Base-by-base conservation (phyloP, 2,888 invertebrate genomes). In the Sinodicranocentrus sp. region DNA sequence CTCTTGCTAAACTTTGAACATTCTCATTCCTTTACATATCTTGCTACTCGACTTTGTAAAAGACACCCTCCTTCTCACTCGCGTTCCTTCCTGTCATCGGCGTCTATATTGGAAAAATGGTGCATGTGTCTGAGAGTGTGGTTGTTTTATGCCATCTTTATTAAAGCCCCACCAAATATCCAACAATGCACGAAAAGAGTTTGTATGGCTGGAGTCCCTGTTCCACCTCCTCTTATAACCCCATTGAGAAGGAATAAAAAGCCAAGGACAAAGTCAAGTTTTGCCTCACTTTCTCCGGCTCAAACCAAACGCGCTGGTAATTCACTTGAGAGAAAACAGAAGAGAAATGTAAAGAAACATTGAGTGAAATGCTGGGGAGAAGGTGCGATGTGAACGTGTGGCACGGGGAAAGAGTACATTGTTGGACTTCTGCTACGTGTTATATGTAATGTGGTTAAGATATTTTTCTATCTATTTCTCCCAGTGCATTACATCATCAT, bases 241-340 rank as follows among this genome's bases (percentile, higher is more conserved):
- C 75, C 52, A 75, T 75, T 65, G 52, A 52, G 48, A 15, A 15
- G 61, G 52, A 65, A 48, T 28, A 65, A 33, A 61, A 63, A 73
- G 43, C 17, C 54, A 39, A 71, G 26, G 26, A 71, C 52, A 73
- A 72, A 80, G 80, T 72, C 72, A 80, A 80, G 67, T 73, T 80
- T 72, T 73, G 28, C 65, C 54, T 65, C 52, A 65, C 26, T 73
- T 73, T 73, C 73, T 63, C 73, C 73, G 54, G 67, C 43, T 57
- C 25, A 67, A 76, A 65, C 67, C 39, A 71, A 63, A 61, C 67
- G 57, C 28, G 48, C 52, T 78, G 39, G 57, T 72, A 71, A 72
- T 79, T 79, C 79, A 65, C 79, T 79, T 61, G 79, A 79, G 79
- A 70, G 57, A 57, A 63, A 72, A 72, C 71, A 79, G 61, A 70